Conservation (phyloP, 2,888 invertebrate species). For the Patella ulyssiponensis region DNA sequence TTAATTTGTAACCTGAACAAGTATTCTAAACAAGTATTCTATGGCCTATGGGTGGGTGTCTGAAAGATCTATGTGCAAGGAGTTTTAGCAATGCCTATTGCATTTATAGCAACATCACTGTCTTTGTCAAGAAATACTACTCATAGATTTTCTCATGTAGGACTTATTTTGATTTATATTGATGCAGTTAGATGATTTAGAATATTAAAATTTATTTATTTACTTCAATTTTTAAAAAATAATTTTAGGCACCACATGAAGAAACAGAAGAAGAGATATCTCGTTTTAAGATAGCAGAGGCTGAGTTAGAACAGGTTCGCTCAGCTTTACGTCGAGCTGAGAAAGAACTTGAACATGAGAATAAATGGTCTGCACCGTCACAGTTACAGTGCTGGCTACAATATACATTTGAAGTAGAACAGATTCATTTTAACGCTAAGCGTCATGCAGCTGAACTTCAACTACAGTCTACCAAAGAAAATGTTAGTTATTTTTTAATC, state of each 20-base stretch:
- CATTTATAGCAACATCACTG: too few relatives aligned
- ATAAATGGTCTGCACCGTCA: constrained; percentile 85
- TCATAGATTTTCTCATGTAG: too few relatives aligned
- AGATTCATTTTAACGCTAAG: constrained; percentile 88
- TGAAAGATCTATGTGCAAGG: too few relatives aligned
- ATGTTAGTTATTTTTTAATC: constrained; percentile 77
- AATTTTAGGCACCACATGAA: neutral
- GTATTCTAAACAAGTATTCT: too few relatives aligned
- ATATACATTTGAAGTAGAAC: constrained; percentile 95
- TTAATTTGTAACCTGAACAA: too few relatives aligned
- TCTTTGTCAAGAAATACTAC: too few relatives aligned
- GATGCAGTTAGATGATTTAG: too few relatives aligned
- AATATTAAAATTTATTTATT: too few relatives aligned
- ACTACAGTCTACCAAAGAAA: constrained; percentile 88
- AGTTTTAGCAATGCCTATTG: too few relatives aligned
- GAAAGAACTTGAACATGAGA: constrained; percentile 89
- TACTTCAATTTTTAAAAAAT: too few relatives aligned
- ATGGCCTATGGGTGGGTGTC: too few relatives aligned
- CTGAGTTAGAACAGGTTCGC: constrained; percentile 62
- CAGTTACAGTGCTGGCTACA: constrained; percentile 96
- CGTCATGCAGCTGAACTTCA: constrained; percentile 87
- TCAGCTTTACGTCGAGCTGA: constrained; percentile 87
- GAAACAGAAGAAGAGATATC: constrained; percentile 45
- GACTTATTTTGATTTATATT: too few relatives aligned
- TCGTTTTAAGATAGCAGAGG: constrained; percentile 62